These are phyloP conservation scores for Sweltsa coloradensis DNA, from an alignment of 1,140 invertebrate genomes.

Conservation along the genomic window DNA sequence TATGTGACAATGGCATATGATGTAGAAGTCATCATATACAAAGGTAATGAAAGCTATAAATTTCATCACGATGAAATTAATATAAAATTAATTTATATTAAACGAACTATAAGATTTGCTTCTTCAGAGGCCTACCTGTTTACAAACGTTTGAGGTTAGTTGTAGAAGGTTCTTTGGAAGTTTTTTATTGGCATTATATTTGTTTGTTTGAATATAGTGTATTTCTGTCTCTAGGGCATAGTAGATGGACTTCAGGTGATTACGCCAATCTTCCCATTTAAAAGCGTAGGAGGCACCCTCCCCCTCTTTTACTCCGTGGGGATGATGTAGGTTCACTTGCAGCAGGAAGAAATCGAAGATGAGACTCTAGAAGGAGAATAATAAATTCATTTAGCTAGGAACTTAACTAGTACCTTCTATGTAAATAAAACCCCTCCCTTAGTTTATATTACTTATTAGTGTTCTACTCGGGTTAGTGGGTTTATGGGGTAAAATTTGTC, in stretches of 20 bases:
- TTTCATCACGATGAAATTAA: too few relatives aligned
- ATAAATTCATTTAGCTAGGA: slow-evolving; percentile 22
- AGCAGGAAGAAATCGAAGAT: slow-evolving; percentile 21
- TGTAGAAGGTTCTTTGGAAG: background rate
- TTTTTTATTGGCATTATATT: background rate
- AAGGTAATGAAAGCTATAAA: too few relatives aligned
- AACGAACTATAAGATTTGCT: too few relatives aligned
- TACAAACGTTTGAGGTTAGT: slow-evolving; percentile 8
- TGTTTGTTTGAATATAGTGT: background rate
- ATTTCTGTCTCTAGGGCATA: slow-evolving; percentile 15
- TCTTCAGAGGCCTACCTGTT: slow-evolving; percentile 9
- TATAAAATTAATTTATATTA: too few relatives aligned
- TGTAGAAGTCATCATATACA: too few relatives aligned
- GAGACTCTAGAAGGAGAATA: slow-evolving; percentile 12
- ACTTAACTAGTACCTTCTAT: too few relatives aligned
- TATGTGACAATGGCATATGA: too few relatives aligned
- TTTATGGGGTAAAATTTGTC: too few relatives aligned
- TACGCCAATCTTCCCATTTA: slow-evolving; percentile 22
- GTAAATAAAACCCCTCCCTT: too few relatives aligned
- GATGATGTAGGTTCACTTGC: slow-evolving; percentile 28
- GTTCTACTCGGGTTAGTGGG: too few relatives aligned
- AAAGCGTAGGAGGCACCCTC: slow-evolving; percentile 19
- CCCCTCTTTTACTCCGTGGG: slow-evolving; percentile 18
- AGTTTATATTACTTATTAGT: too few relatives aligned
- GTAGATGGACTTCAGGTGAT: slow-evolving; percentile 22